Percentiles rank a stretch among this genome's conserved stretches.
These are phyloP conservation scores for Diadumene lineata DNA, from an alignment of 92 coral and sea anemone genomes.

Conservation along the genomic window DNA sequence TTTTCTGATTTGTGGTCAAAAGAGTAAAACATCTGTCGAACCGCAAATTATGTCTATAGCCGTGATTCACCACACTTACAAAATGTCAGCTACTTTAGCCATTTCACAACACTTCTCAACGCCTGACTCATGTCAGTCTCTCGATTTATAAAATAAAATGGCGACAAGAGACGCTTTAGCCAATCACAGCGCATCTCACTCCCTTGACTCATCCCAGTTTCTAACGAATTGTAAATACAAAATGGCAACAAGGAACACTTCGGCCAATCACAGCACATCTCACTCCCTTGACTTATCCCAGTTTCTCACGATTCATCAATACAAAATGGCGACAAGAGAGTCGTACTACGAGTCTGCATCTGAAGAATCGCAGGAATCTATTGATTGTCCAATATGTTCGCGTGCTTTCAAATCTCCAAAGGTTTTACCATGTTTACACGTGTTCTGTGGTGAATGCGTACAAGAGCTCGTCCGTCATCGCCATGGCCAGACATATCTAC, in stretches of 20 bases:
- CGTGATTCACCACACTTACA: background rate
- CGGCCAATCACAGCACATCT: background rate
- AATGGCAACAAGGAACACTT: background rate
- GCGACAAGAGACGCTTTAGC: too few relatives aligned
- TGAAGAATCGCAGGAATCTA: conserved; percentile 11
- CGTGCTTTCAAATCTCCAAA: conserved; percentile 36
- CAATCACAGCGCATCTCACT: too few relatives aligned
- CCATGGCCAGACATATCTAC: conserved; percentile 27
- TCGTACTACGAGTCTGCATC: conserved; percentile 8
- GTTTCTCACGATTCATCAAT: conserved; percentile 12
- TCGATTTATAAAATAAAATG: too few relatives aligned
- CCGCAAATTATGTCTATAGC: conserved; percentile 3
- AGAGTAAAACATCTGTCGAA: background rate
- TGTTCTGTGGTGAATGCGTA: conserved; percentile 37
- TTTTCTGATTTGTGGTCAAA: background rate
- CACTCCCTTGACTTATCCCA: conserved; percentile 17
- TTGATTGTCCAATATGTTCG: conserved; percentile 38
- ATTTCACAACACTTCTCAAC: too few relatives aligned
- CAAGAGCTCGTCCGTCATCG: conserved; percentile 37
- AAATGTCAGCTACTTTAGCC: too few relatives aligned
- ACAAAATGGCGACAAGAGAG: conserved; percentile 47
- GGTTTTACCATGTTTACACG: conserved; percentile 41
- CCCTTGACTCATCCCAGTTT: too few relatives aligned
- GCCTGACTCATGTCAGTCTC: too few relatives aligned
- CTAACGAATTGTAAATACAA: too few relatives aligned